Evolutionary conservation across 2,113 vertebrate species (phyloP).

Genomic region (Nyctibius bracteatus): DNA sequence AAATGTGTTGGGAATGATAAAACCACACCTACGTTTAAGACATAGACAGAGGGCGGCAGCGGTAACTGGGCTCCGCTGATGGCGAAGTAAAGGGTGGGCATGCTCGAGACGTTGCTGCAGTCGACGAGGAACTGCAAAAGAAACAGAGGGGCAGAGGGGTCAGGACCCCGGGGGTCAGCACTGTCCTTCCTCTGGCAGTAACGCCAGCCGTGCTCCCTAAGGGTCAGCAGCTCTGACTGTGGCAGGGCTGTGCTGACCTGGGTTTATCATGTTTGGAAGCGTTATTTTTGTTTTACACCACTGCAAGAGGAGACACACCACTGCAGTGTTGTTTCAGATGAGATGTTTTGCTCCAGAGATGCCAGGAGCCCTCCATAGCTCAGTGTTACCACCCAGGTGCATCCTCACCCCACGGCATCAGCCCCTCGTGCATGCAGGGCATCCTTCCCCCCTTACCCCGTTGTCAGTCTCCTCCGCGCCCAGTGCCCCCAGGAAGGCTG

Average conservation of each 20-base stretch:
- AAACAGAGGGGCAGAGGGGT: neutral
- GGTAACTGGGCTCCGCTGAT: conserved; percentile 24
- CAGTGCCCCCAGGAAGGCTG: conserved; percentile 24
- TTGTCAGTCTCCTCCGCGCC: conserved; percentile 1
- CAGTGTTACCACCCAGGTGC: neutral
- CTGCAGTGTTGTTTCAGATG: neutral
- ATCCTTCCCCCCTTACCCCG: conserved; percentile 15
- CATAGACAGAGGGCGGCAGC: conserved; percentile 53
- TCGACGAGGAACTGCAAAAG: conserved; percentile 12
- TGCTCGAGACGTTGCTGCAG: neutral
- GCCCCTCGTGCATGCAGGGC: neutral
- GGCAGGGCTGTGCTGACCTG: neutral
- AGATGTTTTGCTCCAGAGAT: neutral
- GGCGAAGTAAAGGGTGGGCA: conserved; percentile 60
- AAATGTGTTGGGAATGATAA: fast-evolving
- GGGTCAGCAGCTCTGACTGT: neutral
- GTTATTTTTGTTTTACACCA: neutral
- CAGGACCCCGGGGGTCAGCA: neutral
- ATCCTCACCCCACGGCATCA: neutral
- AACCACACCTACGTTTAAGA: conserved; percentile 18
- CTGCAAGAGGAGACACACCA: neutral
- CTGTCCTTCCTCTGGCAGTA: fast-evolving
- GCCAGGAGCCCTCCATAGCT: neutral
- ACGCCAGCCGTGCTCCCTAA: fast-evolving
- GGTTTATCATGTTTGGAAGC: neutral